Evolutionary conservation across 2,797 vertebrate species (phyloP), one percentile per base, ranked within the genome.

Genomic region (Anomalospiza imberbis): DNA sequence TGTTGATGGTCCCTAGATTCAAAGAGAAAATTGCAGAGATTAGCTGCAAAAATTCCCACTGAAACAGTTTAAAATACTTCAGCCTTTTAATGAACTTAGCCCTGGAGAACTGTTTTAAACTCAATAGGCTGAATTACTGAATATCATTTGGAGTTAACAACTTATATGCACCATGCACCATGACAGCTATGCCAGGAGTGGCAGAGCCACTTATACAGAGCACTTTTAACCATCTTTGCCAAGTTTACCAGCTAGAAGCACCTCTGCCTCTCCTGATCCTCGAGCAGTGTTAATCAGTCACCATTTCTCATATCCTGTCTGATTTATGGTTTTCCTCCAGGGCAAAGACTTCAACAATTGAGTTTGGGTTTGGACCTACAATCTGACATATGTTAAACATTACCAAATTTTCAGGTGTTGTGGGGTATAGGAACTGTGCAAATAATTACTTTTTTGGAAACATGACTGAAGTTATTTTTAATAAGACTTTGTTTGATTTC

Each of bases 381-480:
- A 40, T 67, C 74, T 63, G 80, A 94, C 85, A 88, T 88, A 86
- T 94, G 91, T 93, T 96, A 94, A 93, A 82, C 91, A 97, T 92
- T 94, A 95, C 93, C 77, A 94, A 94, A 96, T 96, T 96, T 95
- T 96, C 94, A 97, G 94, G 94, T 96, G 95, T 79, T 71, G 34
- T 65, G 53, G 25, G 61, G 77, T 94, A 87, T 50, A 90, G 32
- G 86, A 93, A 83, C 91, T 89, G 63, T 89, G 84, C 84, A 85
- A 82, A 93, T 91, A 95, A 95, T 96, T 89, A 79, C 83, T 74
- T 87, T 93, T 91, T 91, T 89, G 74, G 93, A 90, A 82, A 58
- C 7, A 13, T 79, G 81, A 77, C 86, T 80, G 63, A 84, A 76
- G 60, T 71, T 89, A 90, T 86, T 89, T 85, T 71, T 91, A 88